These are phyloP conservation scores for Bambusicola thoracicus DNA, from an alignment of 2,113 vertebrate genomes.

Conservation along the genomic window DNA sequence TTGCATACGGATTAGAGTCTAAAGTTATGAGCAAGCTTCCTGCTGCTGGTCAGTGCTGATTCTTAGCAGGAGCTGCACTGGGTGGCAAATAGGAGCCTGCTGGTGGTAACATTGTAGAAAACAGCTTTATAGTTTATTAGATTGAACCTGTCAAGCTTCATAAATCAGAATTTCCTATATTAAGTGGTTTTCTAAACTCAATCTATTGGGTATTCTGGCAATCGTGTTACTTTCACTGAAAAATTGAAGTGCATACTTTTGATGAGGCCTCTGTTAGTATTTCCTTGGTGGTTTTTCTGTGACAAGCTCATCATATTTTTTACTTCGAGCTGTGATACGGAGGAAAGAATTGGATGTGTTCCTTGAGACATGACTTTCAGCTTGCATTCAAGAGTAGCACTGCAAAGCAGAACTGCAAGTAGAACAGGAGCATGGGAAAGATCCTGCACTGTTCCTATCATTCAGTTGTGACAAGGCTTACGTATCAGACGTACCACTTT, in stretches of 20 bases:
- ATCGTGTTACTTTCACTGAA: background rate
- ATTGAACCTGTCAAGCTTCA: background rate
- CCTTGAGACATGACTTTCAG: background rate
- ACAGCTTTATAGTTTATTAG: background rate
- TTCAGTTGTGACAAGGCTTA: background rate
- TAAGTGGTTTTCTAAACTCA: background rate
- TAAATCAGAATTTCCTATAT: background rate
- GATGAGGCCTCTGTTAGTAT: background rate
- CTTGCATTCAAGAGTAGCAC: background rate
- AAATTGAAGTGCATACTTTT: background rate
- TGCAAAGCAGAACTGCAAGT: background rate
- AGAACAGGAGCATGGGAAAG: background rate
- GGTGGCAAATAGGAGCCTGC: background rate
- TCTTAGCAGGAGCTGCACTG: background rate
- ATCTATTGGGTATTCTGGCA: background rate
- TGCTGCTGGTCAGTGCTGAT: background rate
- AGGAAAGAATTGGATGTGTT: background rate
- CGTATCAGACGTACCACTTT: background rate
- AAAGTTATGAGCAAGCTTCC: background rate
- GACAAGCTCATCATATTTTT: background rate
- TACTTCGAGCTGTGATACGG: rapidly evolving
- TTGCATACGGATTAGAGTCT: background rate
- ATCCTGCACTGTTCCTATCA: background rate
- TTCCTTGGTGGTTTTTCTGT: background rate
- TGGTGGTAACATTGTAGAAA: background rate